phyloP scores from a whole-genome alignment of 1,140 invertebrate species.

The Zaprionus inermis region DNA sequence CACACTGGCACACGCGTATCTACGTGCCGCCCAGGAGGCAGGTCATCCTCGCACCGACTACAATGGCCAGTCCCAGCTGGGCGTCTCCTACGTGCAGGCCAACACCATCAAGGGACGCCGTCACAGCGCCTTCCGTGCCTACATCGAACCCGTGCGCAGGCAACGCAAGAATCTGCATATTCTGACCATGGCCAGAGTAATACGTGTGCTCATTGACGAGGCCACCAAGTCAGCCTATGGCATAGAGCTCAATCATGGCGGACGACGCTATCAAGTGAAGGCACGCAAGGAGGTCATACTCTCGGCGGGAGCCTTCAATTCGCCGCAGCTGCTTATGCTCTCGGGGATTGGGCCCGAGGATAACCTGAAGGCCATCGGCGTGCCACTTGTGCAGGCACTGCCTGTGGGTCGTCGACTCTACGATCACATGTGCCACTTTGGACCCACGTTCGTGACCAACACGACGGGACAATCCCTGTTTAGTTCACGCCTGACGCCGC shows the following conservation, averaged over 20 bases:
- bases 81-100: slow-evolving; percentile 89
- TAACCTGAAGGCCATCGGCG: slow-evolving; percentile 88
- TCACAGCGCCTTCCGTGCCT: slow-evolving; percentile 86
- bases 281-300: slow-evolving; percentile 89
- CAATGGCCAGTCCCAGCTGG: slow-evolving; percentile 87
- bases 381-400: slow-evolving; percentile 87
- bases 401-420: slow-evolving; percentile 89
- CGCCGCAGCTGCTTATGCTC: slow-evolving; percentile 92
- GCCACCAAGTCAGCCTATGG: slow-evolving; percentile 87
- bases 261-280: slow-evolving; percentile 83
- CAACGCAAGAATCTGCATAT: slow-evolving; percentile 88
- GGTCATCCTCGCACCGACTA: slow-evolving; percentile 87
- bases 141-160: slow-evolving; percentile 86
- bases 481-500: slow-evolving; percentile 76
- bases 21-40: slow-evolving; percentile 87
- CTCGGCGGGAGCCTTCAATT: slow-evolving; percentile 90
- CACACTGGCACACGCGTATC: slow-evolving; percentile 86
- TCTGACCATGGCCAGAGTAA: slow-evolving; percentile 85
- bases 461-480: slow-evolving; percentile 77
- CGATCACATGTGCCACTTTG: slow-evolving; percentile 90
- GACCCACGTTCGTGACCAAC: slow-evolving; percentile 86
- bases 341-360: slow-evolving; percentile 91
- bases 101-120: slow-evolving; percentile 86
- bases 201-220: slow-evolving; percentile 87
- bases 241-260: slow-evolving; percentile 87